Evolutionary conservation across 2,888 invertebrate genomes (phyloP), one percentile per base, ranked within the genome.

Genomic region (Blera fallax): DNA sequence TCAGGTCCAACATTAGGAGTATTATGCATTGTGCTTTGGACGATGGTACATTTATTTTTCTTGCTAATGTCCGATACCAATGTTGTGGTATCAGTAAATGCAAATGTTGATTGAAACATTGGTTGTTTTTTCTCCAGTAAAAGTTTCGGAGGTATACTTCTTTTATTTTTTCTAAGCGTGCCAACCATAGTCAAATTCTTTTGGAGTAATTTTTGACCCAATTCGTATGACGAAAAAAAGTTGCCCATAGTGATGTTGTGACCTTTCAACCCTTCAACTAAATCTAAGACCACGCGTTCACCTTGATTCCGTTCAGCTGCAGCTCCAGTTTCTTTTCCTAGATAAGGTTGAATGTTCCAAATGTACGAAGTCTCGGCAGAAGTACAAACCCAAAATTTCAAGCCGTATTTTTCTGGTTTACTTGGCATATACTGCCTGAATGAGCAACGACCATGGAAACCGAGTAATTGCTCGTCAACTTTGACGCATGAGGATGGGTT

Each of bases 361-460:
- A 72, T 43, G 21, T 73, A 77, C 10, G 54, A 67, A 18, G 77
- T 60, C 24, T 77, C 16, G 11, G 77, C 45, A 45, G 65, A 78
- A 40, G 65, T 77, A 29, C 70, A 69, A 5, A 64, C 14, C 62
- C 56, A 76, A 70, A 76, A 76, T 34, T 84, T 79, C 32, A 84
- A 54, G 10, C 74, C 78, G 37, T 69, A 79, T 56, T 65, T 70
- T 24, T 72, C 82, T 14, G 77, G 77, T 29, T 83, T 77, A 50
- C 27, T 54, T 34, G 65, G 74, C 64, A n/a, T n/a, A n/a, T n/a
- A n/a, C n/a, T n/a, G 21, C 54, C 52, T 54, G 24, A 74, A 74
- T 32, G 60, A 54, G 54, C 56, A 54, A 45, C 50, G 43, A 27
- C 50, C 50, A 40, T 60, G 72, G 29, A 72, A 72, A 24, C 60